These are phyloP conservation scores for Elephantulus edwardii DNA, from an alignment of 2,113 vertebrate genomes.

Conservation along the genomic window DNA sequence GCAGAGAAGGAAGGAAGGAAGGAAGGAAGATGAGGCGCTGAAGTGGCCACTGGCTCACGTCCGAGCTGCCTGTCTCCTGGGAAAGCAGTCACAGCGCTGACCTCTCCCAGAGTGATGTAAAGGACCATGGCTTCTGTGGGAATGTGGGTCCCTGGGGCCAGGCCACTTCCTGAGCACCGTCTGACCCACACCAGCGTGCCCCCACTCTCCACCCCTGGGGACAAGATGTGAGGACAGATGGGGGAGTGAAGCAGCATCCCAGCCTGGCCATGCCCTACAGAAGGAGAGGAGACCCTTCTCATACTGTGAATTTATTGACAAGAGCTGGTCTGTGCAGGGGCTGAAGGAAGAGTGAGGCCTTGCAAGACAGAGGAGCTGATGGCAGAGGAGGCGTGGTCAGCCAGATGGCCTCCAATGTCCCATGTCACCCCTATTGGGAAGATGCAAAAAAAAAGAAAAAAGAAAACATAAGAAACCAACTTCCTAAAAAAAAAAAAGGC, in stretches of 20 bases:
- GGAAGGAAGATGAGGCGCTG: background rate
- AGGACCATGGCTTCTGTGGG: background rate
- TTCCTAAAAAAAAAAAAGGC: background rate
- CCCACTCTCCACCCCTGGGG: background rate
- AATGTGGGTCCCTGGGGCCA: background rate
- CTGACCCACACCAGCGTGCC: background rate
- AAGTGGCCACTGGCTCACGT: background rate
- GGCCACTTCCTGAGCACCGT: background rate
- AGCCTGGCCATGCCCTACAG: too few species aligned
- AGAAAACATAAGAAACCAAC: background rate
- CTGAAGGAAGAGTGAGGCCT: background rate
- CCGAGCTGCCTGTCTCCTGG: background rate
- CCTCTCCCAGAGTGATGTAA: background rate
- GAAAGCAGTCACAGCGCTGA: background rate
- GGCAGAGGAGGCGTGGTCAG: accelerated
- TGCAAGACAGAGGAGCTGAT: background rate
- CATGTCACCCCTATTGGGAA: background rate
- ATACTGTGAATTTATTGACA: background rate
- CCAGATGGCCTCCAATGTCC: background rate
- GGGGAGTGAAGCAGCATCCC: background rate
- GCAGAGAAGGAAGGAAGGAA: constrained; percentile 2
- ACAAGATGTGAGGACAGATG: background rate
- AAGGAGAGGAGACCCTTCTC: background rate
- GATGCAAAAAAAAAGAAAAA: background rate
- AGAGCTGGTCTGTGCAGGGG: background rate